Conservation (phyloP, 53 echinoderm and acorn worm species). For the Echinarachnius parma region DNA sequence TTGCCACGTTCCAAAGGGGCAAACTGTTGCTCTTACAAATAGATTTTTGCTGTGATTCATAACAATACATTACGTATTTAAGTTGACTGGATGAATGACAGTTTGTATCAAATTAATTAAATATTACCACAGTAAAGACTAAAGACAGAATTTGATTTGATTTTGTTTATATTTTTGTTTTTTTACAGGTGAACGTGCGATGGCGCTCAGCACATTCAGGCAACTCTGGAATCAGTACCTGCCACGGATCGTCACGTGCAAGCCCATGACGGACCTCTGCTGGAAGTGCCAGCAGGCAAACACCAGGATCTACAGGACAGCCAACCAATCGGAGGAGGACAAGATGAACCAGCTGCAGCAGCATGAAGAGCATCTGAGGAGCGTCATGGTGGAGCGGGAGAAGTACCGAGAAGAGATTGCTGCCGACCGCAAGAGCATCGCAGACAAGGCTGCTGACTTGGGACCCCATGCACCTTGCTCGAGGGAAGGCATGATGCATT, state of each 20-base stretch:
- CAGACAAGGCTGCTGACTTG: not conserved
- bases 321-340: constrained; percentile 30
- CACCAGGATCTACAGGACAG: not conserved
- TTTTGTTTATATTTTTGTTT: not conserved
- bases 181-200: constrained; percentile 21
- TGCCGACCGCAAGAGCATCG: constrained; percentile 24
- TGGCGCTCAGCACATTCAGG: constrained; percentile 45
- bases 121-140: not conserved
- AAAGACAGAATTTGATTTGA: not conserved
- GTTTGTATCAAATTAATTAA: not conserved
- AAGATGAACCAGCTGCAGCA: constrained; percentile 21
- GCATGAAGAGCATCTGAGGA: constrained; percentile 46
- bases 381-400: constrained; percentile 36
- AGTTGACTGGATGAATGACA: not conserved
- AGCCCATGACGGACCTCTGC: constrained; percentile 46
- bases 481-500: constrained; percentile 42
- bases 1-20: too few species aligned
- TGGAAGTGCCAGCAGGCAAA: constrained; percentile 31
- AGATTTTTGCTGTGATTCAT: not conserved
- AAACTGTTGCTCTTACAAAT: too few species aligned
- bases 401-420: constrained; percentile 16
- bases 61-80: not conserved
- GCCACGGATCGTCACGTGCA: constrained; percentile 37
- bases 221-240: constrained; percentile 44
- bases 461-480: constrained; percentile 41